phyloP scores from a whole-genome alignment of 1,140 invertebrate species.

The Holotrichia oblita region DNA sequence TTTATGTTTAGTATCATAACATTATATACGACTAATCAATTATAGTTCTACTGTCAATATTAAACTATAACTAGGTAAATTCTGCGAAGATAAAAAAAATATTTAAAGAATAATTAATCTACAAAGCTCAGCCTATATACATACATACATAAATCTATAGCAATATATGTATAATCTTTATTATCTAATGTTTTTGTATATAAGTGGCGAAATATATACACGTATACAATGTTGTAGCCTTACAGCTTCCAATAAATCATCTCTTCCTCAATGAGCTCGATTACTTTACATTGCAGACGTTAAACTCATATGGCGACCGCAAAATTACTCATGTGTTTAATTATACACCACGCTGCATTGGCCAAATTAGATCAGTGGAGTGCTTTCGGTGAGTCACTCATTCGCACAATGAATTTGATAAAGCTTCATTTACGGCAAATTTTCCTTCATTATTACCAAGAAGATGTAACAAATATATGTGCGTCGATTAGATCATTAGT shows the following conservation, averaged over 20 bases:
- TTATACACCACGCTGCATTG: constrained; percentile 15
- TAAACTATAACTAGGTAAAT: too few species aligned
- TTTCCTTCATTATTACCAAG: not conserved
- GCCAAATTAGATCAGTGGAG: constrained; percentile 25
- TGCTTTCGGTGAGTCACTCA: constrained; percentile 14
- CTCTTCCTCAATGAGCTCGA: constrained; percentile 15
- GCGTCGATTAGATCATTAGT: not conserved
- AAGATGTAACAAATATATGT: not conserved
- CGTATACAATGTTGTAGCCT: not conserved
- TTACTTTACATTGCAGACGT: not conserved
- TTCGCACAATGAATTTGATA: constrained; percentile 26
- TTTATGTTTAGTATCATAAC: too few species aligned
- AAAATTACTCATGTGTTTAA: constrained; percentile 23
- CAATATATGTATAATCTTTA: not conserved
- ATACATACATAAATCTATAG: not conserved
- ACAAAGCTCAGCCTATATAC: too few species aligned
- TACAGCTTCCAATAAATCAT: not conserved
- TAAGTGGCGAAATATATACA: not conserved
- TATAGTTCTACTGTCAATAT: too few species aligned
- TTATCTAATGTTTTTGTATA: not conserved
- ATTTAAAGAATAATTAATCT: too few species aligned
- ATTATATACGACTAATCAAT: too few species aligned
- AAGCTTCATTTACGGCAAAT: not conserved
- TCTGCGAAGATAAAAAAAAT: too few species aligned
- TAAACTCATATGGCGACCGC: not conserved